Percentiles rank a stretch among this genome's conserved stretches.
These are phyloP conservation scores for Hiodon alosoides DNA, from an alignment of 2,113 vertebrate species.

Conservation along the genomic window DNA sequence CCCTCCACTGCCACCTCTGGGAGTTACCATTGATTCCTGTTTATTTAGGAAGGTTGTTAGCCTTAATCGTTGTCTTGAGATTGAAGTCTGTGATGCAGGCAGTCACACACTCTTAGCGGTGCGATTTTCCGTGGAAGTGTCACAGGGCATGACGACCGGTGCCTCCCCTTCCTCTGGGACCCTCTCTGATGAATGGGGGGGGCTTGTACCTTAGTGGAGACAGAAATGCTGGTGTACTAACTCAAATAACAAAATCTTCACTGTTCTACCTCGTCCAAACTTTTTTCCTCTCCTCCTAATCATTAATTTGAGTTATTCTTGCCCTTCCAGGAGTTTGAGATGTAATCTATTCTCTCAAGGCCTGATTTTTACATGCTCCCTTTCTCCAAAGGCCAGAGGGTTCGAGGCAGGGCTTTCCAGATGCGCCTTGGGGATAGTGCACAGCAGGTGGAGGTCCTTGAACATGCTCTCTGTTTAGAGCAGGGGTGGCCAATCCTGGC, in stretches of 20 bases:
- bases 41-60: not conserved
- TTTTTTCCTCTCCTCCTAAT: too few relatives aligned
- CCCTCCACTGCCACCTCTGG: not conserved
- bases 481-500: too few relatives aligned
- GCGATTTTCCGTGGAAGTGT: not conserved
- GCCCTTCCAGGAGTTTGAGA: not conserved
- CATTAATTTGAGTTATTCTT: not conserved
- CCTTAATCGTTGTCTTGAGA: constrained; percentile 7
- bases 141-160: too few relatives aligned
- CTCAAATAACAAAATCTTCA: too few relatives aligned
- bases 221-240: too few relatives aligned
- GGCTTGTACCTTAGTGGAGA: too few relatives aligned
- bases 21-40: not conserved
- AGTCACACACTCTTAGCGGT: not conserved
- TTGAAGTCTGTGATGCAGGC: not conserved
- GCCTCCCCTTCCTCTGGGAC: not conserved
- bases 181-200: too few relatives aligned
- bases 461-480: constrained; percentile 4
- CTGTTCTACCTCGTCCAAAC: too few relatives aligned
- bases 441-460: not conserved
- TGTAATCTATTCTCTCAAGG: not conserved
- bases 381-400: too few relatives aligned
- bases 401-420: not conserved
- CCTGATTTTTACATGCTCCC: not conserved
- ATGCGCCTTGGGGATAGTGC: not conserved